These are phyloP conservation scores for Panurus biarmicus DNA, from an alignment of 2,113 vertebrate genomes.

Conservation along the genomic window DNA sequence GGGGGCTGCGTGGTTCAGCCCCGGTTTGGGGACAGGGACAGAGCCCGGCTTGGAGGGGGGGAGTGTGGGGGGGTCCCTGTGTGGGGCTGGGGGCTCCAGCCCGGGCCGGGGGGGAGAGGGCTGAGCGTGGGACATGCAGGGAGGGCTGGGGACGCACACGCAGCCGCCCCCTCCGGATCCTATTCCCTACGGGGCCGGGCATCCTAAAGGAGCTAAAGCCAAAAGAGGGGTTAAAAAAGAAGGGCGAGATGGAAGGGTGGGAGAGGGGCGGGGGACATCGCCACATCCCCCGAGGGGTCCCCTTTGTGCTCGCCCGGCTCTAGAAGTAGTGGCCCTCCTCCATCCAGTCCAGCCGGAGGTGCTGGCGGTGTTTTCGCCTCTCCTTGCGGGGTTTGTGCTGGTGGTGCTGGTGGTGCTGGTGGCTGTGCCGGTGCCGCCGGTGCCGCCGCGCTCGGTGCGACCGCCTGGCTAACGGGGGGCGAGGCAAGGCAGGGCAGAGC, in stretches of 20 bases:
- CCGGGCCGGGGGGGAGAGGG: not conserved
- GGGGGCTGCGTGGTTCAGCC: not conserved
- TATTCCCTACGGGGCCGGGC: not conserved
- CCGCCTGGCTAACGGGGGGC: conserved; percentile 75
- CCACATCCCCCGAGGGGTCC: not conserved
- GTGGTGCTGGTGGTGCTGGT: conserved; percentile 80
- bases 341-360: conserved; percentile 57
- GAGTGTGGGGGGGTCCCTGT: not conserved
- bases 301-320: conserved; percentile 31
- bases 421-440: conserved; percentile 80
- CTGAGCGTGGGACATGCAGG: not conserved
- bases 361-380: conserved; percentile 81
- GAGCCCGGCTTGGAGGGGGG: not conserved
- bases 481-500: not conserved
- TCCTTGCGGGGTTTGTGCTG: conserved; percentile 84
- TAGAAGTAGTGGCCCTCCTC: conserved; percentile 69
- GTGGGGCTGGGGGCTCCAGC: not conserved
- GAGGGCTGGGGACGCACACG: conserved; percentile 3
- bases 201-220: conserved; percentile 23
- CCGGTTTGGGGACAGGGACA: not conserved
- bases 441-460: conserved; percentile 85
- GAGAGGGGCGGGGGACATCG: not conserved
- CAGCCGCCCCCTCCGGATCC: not conserved
- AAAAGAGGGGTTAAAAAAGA: not conserved
- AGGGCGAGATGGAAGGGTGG: not conserved